Conservation (phyloP, 2,797 vertebrate genomes). For the Bradypodion pumilum region DNA sequence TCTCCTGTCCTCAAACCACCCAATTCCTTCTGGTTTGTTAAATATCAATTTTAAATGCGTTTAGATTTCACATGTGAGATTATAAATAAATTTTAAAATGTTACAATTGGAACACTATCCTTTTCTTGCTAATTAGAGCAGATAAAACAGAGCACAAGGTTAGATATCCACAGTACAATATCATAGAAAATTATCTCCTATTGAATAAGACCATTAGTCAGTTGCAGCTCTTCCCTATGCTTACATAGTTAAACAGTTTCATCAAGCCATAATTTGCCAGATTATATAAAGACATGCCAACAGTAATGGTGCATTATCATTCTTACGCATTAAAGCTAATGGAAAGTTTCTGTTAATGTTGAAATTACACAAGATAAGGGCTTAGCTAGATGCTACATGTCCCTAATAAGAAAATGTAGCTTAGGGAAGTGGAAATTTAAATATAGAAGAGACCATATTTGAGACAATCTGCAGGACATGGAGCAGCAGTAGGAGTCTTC, state of each 20-base stretch:
- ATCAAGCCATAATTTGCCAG: not conserved
- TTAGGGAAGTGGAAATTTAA: slow-evolving; percentile 10
- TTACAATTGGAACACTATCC: not conserved
- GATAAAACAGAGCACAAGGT: not conserved
- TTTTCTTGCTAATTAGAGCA: not conserved
- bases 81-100: not conserved
- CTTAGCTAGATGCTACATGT: slow-evolving; percentile 33
- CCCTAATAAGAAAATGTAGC: slow-evolving; percentile 15
- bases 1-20: not conserved
- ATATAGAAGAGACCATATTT: too few species aligned
- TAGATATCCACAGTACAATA: not conserved
- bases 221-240: not conserved
- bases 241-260: slow-evolving; percentile 8
- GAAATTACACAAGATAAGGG: not conserved
- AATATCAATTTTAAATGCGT: not conserved
- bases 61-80: not conserved
- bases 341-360: slow-evolving; percentile 38
- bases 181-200: not conserved
- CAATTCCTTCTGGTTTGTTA: not conserved
- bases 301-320: slow-evolving; percentile 23
- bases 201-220: not conserved
- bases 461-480: too few species aligned
- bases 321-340: slow-evolving; percentile 29
- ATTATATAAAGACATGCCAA: slow-evolving; percentile 7
- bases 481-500: not conserved